Evolutionary conservation across 1,140 invertebrate genomes (phyloP).

Genomic region (Leptinotarsa texana): DNA sequence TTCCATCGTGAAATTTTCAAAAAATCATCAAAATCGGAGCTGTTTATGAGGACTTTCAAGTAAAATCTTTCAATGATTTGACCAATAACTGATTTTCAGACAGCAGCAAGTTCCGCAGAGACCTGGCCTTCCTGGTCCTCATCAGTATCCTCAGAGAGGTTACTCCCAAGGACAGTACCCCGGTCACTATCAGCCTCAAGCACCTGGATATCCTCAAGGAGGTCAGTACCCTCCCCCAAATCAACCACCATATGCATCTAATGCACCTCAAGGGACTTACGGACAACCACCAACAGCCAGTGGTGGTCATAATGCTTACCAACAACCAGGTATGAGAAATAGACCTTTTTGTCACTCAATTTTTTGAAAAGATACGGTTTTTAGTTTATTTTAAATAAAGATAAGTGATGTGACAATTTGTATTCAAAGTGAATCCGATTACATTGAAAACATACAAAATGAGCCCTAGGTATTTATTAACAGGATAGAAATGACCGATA

Average conservation of each 20-base stretch:
- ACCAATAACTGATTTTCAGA: neutral
- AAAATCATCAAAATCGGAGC: too few species aligned
- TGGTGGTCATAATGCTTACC: constrained; percentile 53
- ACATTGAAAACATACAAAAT: too few species aligned
- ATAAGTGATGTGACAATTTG: too few species aligned
- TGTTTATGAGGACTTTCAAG: too few species aligned
- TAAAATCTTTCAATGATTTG: too few species aligned
- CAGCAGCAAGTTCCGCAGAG: constrained; percentile 53
- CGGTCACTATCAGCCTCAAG: constrained; percentile 56
- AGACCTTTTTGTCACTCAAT: too few species aligned
- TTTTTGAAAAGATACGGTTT: too few species aligned
- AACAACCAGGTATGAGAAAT: constrained; percentile 44
- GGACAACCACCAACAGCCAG: constrained; percentile 55
- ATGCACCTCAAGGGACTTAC: constrained; percentile 56
- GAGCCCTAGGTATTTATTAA: too few species aligned
- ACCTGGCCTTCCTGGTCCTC: constrained; percentile 53
- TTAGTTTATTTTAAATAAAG: too few species aligned
- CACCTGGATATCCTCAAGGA: constrained; percentile 57
- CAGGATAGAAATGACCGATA: too few species aligned
- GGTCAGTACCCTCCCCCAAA: constrained; percentile 56
- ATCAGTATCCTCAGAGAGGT: constrained; percentile 63
- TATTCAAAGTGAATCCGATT: too few species aligned
- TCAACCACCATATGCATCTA: constrained; percentile 57
- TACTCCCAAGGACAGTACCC: constrained; percentile 62
- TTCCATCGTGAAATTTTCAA: too few species aligned